Evolutionary conservation across 2,888 invertebrate species (phyloP).

Genomic region (Eudasyphora cyanicolor): DNA sequence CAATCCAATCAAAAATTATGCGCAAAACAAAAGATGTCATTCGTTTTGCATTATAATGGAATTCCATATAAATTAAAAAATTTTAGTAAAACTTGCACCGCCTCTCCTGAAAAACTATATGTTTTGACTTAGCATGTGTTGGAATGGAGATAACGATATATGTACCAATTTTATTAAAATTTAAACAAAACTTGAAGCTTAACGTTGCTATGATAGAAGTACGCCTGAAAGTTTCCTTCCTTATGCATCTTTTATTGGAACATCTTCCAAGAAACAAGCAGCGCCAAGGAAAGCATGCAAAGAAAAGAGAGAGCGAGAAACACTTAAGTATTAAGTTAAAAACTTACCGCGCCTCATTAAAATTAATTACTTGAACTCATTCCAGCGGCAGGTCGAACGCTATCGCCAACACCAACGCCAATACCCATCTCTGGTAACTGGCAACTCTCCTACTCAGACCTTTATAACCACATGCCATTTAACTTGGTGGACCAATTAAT

Average conservation of each 20-base stretch:
- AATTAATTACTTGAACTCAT: constrained; percentile 63
- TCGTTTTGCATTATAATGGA: no score
- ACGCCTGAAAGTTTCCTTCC: background rate
- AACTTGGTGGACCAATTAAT: constrained; percentile 55
- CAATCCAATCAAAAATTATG: no score
- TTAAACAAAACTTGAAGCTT: background rate
- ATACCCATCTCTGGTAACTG: constrained; percentile 3
- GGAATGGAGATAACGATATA: no score
- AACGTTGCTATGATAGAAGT: background rate
- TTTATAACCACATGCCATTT: constrained; percentile 49
- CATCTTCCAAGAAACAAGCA: background rate
- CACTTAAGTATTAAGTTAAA: constrained; percentile 50
- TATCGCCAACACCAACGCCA: constrained; percentile 2
- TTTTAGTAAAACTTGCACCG: no score
- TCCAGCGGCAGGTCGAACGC: background rate
- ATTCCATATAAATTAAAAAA: no score
- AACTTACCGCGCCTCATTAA: constrained; percentile 61
- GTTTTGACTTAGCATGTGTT: no score
- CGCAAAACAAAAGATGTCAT: no score
- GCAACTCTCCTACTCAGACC: background rate
- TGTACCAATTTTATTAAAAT: background rate
- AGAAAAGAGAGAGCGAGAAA: no score
- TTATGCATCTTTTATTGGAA: background rate
- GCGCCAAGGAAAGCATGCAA: background rate
- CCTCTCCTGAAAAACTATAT: no score